These are phyloP conservation scores for Lamellibrachia luymesi DNA, from an alignment of 1,140 invertebrate species.

Conservation along the genomic window DNA sequence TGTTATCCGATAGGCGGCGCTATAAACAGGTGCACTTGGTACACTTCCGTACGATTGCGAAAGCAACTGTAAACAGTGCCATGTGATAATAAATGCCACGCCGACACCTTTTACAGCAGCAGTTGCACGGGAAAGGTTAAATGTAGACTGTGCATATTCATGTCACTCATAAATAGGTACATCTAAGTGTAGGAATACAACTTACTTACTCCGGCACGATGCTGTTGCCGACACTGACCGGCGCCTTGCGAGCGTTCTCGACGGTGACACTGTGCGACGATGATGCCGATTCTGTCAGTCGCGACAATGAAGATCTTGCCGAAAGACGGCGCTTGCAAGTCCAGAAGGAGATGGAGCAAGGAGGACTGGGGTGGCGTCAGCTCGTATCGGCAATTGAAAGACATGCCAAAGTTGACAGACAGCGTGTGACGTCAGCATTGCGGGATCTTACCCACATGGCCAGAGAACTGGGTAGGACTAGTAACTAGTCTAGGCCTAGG, in stretches of 20 bases:
- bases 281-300: constrained; percentile 6
- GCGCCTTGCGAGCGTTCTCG: constrained; percentile 47
- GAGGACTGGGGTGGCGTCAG: constrained; percentile 38
- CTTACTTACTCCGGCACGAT: constrained; percentile 8
- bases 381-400: constrained; percentile 32
- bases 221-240: constrained; percentile 43
- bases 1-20: neutral
- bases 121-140: neutral
- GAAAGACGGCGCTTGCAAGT: constrained; percentile 36
- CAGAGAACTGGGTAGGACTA: constrained; percentile 39
- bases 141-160: neutral
- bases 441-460: constrained; percentile 41
- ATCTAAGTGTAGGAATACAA: neutral
- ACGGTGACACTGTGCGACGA: constrained; percentile 27
- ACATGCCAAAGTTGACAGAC: constrained; percentile 29
- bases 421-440: constrained; percentile 33
- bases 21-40: neutral
- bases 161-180: neutral
- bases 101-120: neutral
- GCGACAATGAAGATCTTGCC: constrained; percentile 30
- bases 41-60: neutral
- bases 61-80: neutral
- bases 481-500: neutral
- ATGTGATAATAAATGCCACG: constrained; percentile 1
- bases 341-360: constrained; percentile 37